Percentiles rank a stretch among this genome's conserved stretches.
Conservation (phyloP, 2,888 invertebrate species). For the Pediacus dermestoides region DNA sequence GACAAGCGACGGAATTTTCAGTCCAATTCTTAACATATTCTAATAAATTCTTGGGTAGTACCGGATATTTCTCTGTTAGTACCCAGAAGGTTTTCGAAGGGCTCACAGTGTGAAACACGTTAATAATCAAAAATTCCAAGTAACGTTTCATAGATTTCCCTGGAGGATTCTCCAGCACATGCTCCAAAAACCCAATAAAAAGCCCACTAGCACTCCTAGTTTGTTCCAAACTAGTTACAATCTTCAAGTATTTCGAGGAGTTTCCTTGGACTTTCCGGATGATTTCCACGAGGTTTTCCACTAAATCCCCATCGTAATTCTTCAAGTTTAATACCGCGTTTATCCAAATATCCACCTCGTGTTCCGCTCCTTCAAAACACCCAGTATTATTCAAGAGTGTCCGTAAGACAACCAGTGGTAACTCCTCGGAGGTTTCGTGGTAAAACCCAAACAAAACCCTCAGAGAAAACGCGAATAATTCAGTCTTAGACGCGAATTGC, state of each 20-base stretch:
- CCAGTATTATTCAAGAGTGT: conserved; percentile 60
- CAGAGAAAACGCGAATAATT: conserved; percentile 33
- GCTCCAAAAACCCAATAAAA: conserved; percentile 46
- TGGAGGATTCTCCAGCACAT: conserved; percentile 31
- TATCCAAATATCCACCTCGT: conserved; percentile 66
- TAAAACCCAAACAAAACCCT: conserved; percentile 45
- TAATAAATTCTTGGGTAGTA: conserved; percentile 44
- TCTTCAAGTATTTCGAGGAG: background rate
- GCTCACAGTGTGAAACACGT: conserved; percentile 61
- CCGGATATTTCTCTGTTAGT: conserved; percentile 52
- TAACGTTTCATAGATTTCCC: conserved; percentile 46
- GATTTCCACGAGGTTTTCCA: conserved; percentile 36
- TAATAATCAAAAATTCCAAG: conserved; percentile 49
- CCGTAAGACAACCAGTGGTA: conserved; percentile 44
- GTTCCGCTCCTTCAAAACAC: conserved; percentile 61
- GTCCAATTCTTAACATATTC: conserved; percentile 56
- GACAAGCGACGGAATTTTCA: conserved; percentile 22
- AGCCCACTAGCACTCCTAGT: too few species aligned
- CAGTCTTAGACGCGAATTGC: conserved; percentile 39
- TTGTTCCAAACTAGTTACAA: too few species aligned
- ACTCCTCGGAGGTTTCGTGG: conserved; percentile 45
- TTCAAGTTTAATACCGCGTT: conserved; percentile 37
- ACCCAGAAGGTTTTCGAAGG: conserved; percentile 53
- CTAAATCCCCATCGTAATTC: conserved; percentile 28
- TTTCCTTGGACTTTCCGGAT: too few species aligned